Evolutionary conservation across 2,797 vertebrate species (phyloP), one percentile per base, ranked within the genome.

Genomic region (Todus mexicanus): DNA sequence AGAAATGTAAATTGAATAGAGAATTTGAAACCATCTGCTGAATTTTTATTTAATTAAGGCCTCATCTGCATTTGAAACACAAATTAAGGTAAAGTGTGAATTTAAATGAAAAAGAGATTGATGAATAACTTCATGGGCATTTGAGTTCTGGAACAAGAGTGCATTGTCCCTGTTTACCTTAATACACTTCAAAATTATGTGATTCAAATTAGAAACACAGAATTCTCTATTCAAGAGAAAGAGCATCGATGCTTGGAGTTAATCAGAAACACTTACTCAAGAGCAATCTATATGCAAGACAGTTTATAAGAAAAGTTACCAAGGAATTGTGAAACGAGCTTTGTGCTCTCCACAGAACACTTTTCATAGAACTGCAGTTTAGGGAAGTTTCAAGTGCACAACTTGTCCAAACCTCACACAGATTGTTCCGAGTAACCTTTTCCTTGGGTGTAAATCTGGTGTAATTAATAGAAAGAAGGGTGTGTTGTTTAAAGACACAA

Each of bases 1-100:
- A 94, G 89, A 94, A 96, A 96, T 93, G 95, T 92, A 96, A 96
- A 95, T 93, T 87, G 63, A 92, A 95, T 35, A 43, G 71, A 92
- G 63, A 95, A 83, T 94, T 90, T 70, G 82, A 96, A 96, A 79
- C 79, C 94, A 93, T 95, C 95, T 96, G 89, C 90, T 95, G 93
- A 95, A 94, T 96, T 96, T 95, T 96, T 94, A 96, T 96, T 96
- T 94, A 95, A 96, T 96, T 96, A 95, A 94, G 82, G 19, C 48
- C 82, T 96, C 94, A 96, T 96, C 95, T 96, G 92, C 95, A 96
- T 96, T 96, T 95, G 92, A 95, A 95, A 93, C 83, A 96, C 92
- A 92, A 94, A 96, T 95, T 94, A 96, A 93, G 86, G 75, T 95
- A 90, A 95, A 95, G 71, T 66, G 68, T 88, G 91, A 96, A 96